Conservation (phyloP, 2,113 vertebrate genomes). For the Urocitellus parryii region DNA sequence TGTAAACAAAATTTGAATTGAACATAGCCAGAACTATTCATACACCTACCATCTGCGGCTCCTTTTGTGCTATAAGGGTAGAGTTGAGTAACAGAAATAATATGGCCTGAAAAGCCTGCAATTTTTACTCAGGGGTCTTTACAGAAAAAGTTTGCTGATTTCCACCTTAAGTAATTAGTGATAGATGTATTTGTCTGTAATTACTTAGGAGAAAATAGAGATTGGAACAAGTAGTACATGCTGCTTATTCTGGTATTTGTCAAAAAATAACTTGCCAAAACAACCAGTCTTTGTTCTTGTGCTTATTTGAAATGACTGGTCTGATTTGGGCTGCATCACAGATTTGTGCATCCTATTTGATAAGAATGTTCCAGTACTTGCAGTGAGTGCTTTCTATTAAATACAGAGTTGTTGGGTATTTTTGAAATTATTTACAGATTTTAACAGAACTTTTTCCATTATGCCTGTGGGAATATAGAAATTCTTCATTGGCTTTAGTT, state of each 20-base stretch:
- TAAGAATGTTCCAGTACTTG: conserved; percentile 21
- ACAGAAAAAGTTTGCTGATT: background rate
- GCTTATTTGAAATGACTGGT: background rate
- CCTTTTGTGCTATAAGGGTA: background rate
- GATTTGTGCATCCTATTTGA: conserved; percentile 39
- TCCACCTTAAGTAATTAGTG: conserved; percentile 3
- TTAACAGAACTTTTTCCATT: conserved; percentile 70
- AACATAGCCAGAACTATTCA: background rate
- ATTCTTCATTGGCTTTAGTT: conserved; percentile 64
- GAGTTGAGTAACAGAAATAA: conserved; percentile 32
- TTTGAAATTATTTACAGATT: conserved; percentile 67
- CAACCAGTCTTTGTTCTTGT: background rate
- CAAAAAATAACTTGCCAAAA: conserved; percentile 30
- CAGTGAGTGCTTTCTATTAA: conserved; percentile 22
- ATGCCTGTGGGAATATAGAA: conserved; percentile 48
- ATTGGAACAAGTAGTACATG: conserved; percentile 3
- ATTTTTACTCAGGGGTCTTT: background rate
- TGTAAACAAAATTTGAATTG: conserved; percentile 39
- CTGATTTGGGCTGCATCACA: background rate
- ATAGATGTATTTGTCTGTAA: conserved; percentile 27
- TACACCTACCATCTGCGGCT: background rate
- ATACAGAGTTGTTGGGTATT: conserved; percentile 58
- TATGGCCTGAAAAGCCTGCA: background rate
- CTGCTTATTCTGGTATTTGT: background rate
- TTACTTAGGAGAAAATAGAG: conserved; percentile 14